Evolutionary conservation across 2,888 invertebrate species (phyloP).

Genomic region (Acronicta alni): DNA sequence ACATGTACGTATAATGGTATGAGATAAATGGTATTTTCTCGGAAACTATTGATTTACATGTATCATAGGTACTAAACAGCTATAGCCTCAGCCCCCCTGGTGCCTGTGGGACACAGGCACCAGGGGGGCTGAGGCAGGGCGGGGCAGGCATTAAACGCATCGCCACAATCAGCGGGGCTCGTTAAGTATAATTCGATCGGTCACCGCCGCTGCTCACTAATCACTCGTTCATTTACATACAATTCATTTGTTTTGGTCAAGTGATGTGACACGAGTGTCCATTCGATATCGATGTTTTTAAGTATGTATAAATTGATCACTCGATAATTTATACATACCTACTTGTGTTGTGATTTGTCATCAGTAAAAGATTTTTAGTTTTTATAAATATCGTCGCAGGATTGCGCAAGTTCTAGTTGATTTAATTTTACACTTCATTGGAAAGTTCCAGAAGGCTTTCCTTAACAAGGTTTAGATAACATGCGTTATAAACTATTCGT

Average conservation of each 20-base stretch:
- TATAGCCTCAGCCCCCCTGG: too few relatives aligned
- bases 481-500: too few relatives aligned
- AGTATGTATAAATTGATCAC: not conserved
- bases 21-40: too few relatives aligned
- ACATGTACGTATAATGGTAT: too few relatives aligned
- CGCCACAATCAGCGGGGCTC: constrained; percentile 68
- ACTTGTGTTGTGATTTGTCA: too few relatives aligned
- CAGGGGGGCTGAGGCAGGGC: not conserved
- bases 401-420: too few relatives aligned
- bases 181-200: constrained; percentile 76
- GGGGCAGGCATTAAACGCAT: constrained; percentile 47
- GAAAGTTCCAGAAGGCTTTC: too few relatives aligned
- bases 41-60: not conserved
- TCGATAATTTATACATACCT: too few relatives aligned
- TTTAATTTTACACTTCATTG: too few relatives aligned
- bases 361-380: too few relatives aligned
- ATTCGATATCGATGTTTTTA: constrained; percentile 2
- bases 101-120: not conserved
- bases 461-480: too few relatives aligned
- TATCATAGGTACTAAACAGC: constrained; percentile 7
- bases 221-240: constrained; percentile 74
- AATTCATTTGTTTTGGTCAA: constrained; percentile 69
- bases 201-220: constrained; percentile 66
- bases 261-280: constrained; percentile 35
- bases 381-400: too few relatives aligned